Evolutionary conservation across 2,797 vertebrate species (phyloP).

Genomic region (Harpagifer antarcticus): DNA sequence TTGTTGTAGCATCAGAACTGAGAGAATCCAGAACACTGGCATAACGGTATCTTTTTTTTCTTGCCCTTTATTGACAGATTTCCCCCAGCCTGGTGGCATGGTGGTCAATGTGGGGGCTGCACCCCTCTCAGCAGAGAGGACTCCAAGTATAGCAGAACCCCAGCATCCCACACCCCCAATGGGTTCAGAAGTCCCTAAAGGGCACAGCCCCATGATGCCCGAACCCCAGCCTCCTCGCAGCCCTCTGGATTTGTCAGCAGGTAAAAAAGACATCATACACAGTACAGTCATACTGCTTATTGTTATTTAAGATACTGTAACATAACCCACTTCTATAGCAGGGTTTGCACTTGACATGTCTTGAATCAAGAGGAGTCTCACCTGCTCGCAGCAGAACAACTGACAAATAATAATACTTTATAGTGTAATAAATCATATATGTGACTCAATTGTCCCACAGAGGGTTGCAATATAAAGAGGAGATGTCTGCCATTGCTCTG

Average conservation of each 20-base stretch:
- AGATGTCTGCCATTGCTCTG: slow-evolving; percentile 15
- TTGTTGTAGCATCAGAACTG: not conserved
- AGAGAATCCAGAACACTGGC: not conserved
- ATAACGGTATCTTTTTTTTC: not conserved
- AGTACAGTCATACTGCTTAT: not conserved
- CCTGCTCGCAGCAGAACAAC: not conserved
- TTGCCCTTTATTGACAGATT: slow-evolving; percentile 56
- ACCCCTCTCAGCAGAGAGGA: slow-evolving; percentile 70
- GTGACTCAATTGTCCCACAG: slow-evolving; percentile 32
- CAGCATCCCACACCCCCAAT: slow-evolving; percentile 50
- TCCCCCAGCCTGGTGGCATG: slow-evolving; percentile 70
- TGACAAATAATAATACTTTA: not conserved
- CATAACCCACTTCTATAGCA: not conserved
- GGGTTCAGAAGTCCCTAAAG: slow-evolving; percentile 57
- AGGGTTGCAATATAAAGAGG: slow-evolving; percentile 34
- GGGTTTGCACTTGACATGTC: not conserved
- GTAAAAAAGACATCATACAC: slow-evolving; percentile 53
- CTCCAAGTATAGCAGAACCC: slow-evolving; percentile 65
- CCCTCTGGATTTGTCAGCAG: slow-evolving; percentile 72
- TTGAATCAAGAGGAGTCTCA: not conserved
- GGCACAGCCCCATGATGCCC: slow-evolving; percentile 65
- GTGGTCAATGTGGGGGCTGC: slow-evolving; percentile 63
- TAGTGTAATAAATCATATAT: not conserved
- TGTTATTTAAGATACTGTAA: not conserved
- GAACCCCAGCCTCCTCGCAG: slow-evolving; percentile 73